Base-by-base conservation (phyloP, 1,140 invertebrate species). In the Meloidogyne exigua region DNA sequence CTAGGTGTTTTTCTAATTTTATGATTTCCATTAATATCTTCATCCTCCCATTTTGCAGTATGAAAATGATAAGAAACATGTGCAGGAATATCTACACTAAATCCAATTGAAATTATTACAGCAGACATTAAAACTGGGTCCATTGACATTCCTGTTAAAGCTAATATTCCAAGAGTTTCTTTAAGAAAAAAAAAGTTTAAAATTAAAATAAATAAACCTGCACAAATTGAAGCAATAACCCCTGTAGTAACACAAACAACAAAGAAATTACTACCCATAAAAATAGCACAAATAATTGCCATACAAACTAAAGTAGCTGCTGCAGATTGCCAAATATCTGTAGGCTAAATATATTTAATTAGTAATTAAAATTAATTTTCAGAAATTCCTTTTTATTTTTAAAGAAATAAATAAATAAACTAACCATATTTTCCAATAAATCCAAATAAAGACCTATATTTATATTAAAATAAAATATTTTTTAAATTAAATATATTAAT, bases 91-190 rank as follows among this genome's bases (percentile, higher is more conserved):
- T 84, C 82, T 13, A 86, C 80, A 28, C 72, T 76, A 66, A 84
- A 89, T 10, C 89, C 89, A 12, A 90, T 87, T 39, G 88, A 88
- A 81, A 89, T 89, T 39, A 89, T 88, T 49, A 89, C 81, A 18
- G 75, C 71, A 42, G 89, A 88, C 82, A 81, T 78, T 28, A 82
- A 57, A 44, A 89, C 84, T 13, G 89, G 87, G 78, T 88, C 89
- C 18, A 90, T 79, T 18, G 84, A 84, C 21, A 89, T 78, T 9
- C 79, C 82, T 78, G 86, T 85, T 75, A 86, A 81, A 10, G 82
- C 77, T 78, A 89, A 81, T 62, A 88, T 88, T 23, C 89, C 89
- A 64, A 89, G 79, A 3, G 77, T 79, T 32, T 49, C 77, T 79
- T 13, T 21, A 80, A 70, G 5, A 42, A 12, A 57, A 28, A 57